These are phyloP conservation scores for Capricornis sumatraensis DNA, from an alignment of 2,113 vertebrate species.

Conservation along the genomic window DNA sequence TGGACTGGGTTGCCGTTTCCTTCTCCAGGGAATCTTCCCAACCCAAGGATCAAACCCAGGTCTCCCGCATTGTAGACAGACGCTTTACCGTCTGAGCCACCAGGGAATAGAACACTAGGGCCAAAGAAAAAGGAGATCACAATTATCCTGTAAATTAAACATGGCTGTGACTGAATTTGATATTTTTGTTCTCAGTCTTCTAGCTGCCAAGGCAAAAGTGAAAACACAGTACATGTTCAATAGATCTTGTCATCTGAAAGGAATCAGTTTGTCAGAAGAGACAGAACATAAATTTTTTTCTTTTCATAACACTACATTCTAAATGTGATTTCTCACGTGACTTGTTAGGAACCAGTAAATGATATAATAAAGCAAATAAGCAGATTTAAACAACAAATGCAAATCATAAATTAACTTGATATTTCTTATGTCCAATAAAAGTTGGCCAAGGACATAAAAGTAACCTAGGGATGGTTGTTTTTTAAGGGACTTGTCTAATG, in stretches of 20 bases:
- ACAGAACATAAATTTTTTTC: background rate
- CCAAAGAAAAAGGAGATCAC: background rate
- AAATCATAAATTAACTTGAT: background rate
- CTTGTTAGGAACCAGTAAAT: conserved; percentile 24
- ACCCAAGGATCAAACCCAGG: too few relatives aligned
- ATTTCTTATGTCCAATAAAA: conserved; percentile 31
- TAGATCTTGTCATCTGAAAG: conserved; percentile 11
- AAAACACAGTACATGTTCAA: background rate
- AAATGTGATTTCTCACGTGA: conserved; percentile 2
- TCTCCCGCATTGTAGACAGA: too few relatives aligned
- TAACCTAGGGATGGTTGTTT: conserved; percentile 16
- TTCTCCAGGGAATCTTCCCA: too few relatives aligned
- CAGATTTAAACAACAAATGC: conserved; percentile 6
- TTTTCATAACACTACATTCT: background rate
- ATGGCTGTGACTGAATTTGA: conserved; percentile 20
- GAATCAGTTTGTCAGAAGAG: background rate
- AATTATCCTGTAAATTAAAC: background rate
- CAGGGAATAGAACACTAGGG: background rate
- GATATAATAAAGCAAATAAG: background rate
- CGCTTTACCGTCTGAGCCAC: too few relatives aligned
- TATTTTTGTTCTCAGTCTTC: conserved; percentile 22
- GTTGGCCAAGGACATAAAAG: conserved; percentile 7
- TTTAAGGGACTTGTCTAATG: conserved; percentile 20
- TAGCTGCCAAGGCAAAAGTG: background rate
- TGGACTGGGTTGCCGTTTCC: too few relatives aligned